Evolutionary conservation across 2,113 vertebrate genomes (phyloP).

Genomic region (Varanus salvator): DNA sequence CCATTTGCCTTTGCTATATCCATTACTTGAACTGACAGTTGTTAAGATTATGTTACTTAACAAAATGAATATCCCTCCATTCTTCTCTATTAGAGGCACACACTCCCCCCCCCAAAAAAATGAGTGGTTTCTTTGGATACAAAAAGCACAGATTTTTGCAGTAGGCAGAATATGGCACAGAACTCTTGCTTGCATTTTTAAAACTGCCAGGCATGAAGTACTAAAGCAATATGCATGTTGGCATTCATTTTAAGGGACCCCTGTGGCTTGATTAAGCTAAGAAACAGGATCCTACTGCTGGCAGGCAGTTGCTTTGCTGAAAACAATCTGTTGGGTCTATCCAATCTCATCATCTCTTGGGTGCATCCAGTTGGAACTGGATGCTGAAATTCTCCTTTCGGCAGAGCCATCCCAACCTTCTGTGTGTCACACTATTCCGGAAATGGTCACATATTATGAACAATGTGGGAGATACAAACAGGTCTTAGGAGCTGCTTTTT

Average conservation of each 20-base stretch:
- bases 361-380: background rate
- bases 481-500: background rate
- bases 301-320: constrained; percentile 12
- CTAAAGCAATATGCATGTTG: background rate
- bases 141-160: background rate
- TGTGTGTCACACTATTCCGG: background rate
- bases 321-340: background rate
- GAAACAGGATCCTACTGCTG: background rate
- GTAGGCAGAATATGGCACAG: background rate
- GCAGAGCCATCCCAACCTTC: background rate
- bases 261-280: constrained; percentile 29
- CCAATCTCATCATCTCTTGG: background rate
- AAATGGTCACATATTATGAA: background rate
- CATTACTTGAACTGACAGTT: background rate
- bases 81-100: constrained; percentile 1
- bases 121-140: background rate
- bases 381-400: background rate
- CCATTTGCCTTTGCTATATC: background rate
- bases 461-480: background rate
- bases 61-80: background rate
- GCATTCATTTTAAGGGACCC: constrained; percentile 20
- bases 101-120: background rate
- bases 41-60: background rate
- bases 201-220: background rate
- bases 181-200: background rate